Percentiles rank a stretch among this genome's conserved stretches.
Evolutionary conservation across 2,888 invertebrate genomes (phyloP).

Genomic region (Stictocephala bisonia): DNA sequence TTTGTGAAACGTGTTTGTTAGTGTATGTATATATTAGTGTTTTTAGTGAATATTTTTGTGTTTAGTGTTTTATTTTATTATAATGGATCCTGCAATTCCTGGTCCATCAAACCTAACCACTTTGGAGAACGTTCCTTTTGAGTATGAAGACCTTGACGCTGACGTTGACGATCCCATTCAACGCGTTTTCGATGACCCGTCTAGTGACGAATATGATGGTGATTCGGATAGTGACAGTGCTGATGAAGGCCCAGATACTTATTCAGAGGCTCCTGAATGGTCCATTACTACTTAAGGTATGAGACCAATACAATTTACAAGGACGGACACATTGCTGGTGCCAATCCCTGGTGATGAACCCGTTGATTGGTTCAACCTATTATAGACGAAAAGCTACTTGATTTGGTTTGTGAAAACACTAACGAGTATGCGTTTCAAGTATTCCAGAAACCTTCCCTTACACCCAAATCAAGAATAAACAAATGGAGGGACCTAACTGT

Average conservation of each 20-base stretch:
- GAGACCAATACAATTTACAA: conserved; percentile 6
- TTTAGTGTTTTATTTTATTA: too few relatives aligned
- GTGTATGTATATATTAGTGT: too few relatives aligned
- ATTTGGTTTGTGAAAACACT: neutral
- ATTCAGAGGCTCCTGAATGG: conserved; percentile 4
- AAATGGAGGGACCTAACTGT: conserved; percentile 2
- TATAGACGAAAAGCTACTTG: neutral
- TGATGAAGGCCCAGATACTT: neutral
- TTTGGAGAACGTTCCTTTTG: too few relatives aligned
- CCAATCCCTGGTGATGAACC: neutral
- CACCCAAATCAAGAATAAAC: too few relatives aligned
- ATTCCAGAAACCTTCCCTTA: neutral
- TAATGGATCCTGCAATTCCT: too few relatives aligned
- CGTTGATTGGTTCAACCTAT: conserved; percentile 1
- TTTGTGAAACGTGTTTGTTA: too few relatives aligned
- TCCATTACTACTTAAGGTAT: neutral
- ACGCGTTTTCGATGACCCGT: neutral
- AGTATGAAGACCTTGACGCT: neutral
- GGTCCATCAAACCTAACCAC: too few relatives aligned
- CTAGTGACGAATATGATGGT: neutral
- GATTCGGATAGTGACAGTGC: neutral
- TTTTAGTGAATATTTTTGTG: too few relatives aligned
- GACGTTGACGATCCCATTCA: neutral
- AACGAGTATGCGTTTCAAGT: neutral
- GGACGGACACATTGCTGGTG: neutral